Base-by-base conservation (phyloP, 2,113 vertebrate genomes). In the Ammodytes dubius region DNA sequence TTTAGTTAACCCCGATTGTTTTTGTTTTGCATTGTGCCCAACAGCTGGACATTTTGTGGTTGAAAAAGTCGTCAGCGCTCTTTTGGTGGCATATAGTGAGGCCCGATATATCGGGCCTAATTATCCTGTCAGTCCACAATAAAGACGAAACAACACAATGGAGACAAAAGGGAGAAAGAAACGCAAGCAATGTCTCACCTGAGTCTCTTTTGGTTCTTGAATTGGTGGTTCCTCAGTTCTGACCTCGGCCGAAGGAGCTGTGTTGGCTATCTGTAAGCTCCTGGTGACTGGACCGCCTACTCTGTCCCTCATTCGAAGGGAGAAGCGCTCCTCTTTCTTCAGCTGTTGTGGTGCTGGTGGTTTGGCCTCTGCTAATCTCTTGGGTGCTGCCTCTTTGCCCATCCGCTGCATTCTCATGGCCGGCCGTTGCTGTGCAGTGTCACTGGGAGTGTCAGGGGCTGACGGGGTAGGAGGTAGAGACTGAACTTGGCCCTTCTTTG, bases 251-350 rank as follows among this genome's bases (percentile, higher is more conserved):
- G 93, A 77, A 74, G 96, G 94, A 4, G 94, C 90, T 4, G 95
- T 85, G 72, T 83, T 95, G 0, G 96, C 95, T 90, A 96, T 96
- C 89, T 99, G 98, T 50, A 97, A 91, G 91, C 98, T 99, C 43
- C 98, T 95, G 40, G 98, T 99, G 77, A 99, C 87, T 0, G 98
- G 98, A 60, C 98, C 98, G 37, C 97, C 96, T 2, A 95, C 93
- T 78, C 97, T 93, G 71, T 98, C 97, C 77, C 97, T 93, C 5
- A 91, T 95, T 84, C 96, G 96, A 0, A 92, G 89, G 60, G 82
- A 94, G 88, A 98, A 97, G 7, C 96, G 96, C 70, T 97, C 96
- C 81, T 96, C 95, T 88, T 96, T 97, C 89, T 96, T 99, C 54
- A 63, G 53, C 66, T 91, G 88, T 40, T 85, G 90, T 1, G 54